Conservation (phyloP, 2,888 invertebrate genomes). For the Ischnus inquisitorius region DNA sequence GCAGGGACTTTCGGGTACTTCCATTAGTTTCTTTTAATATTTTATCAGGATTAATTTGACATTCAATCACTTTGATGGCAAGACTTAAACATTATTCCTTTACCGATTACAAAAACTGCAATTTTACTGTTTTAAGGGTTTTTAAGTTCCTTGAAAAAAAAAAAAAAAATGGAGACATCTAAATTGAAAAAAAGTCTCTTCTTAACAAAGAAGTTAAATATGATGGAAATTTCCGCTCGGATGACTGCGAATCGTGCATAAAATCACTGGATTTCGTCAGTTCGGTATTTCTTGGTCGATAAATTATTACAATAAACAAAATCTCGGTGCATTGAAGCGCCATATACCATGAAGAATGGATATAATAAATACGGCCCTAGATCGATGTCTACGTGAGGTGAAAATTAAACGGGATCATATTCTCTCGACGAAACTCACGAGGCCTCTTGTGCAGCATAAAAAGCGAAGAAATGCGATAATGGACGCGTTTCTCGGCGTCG, state of each 20-base stretch:
- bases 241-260: too few relatives aligned
- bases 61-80: too few relatives aligned
- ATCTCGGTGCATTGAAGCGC: background rate
- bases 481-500: constrained; percentile 42
- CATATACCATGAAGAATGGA: background rate
- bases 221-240: too few relatives aligned
- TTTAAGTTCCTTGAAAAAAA: background rate
- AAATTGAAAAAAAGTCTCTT: too few relatives aligned
- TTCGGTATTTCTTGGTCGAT: background rate
- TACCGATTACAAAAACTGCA: too few relatives aligned
- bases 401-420: constrained; percentile 56
- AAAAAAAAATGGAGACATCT: background rate
- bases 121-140: background rate
- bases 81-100: too few relatives aligned
- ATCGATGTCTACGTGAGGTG: constrained; percentile 54
- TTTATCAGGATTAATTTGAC: too few relatives aligned
- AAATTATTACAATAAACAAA: constrained; percentile 3
- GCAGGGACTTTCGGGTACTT: too few relatives aligned
- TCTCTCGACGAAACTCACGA: constrained; percentile 40
- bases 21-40: too few relatives aligned
- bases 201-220: too few relatives aligned
- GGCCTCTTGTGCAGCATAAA: constrained; percentile 55
- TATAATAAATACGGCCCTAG: constrained; percentile 19
- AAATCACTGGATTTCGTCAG: too few relatives aligned
- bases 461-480: constrained; percentile 63